phyloP scores from a whole-genome alignment of 2,888 invertebrate species.

The Apoderus coryli region DNA sequence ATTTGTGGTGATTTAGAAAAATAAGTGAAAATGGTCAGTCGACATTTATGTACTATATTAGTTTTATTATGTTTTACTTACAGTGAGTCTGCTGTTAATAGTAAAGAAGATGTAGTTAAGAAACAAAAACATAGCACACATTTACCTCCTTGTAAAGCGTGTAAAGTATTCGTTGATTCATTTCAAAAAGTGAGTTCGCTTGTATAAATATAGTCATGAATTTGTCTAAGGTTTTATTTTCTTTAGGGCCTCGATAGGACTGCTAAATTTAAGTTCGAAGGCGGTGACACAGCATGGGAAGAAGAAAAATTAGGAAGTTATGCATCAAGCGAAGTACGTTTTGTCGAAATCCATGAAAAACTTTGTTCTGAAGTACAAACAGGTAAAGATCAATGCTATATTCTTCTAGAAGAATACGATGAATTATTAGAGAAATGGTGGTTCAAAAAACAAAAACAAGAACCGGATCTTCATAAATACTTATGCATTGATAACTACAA shows the following conservation, averaged over 20 bases:
- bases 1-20: too few relatives aligned
- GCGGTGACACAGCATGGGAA: slow-evolving; percentile 90
- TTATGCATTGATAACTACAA: slow-evolving; percentile 65
- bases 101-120: too few relatives aligned
- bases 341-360: slow-evolving; percentile 82
- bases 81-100: too few relatives aligned
- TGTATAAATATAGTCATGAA: too few relatives aligned
- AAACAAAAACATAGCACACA: slow-evolving; percentile 13
- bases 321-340: slow-evolving; percentile 72
- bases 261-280: slow-evolving; percentile 77
- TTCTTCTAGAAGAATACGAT: slow-evolving; percentile 73
- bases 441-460: slow-evolving; percentile 43
- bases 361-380: slow-evolving; percentile 63
- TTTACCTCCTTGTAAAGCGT: slow-evolving; percentile 62
- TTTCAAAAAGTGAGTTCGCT: slow-evolving; percentile 42
- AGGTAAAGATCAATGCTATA: slow-evolving; percentile 66
- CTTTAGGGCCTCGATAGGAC: slow-evolving; percentile 68
- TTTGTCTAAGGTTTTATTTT: too few relatives aligned
- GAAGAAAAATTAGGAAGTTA: slow-evolving; percentile 74
- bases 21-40: too few relatives aligned
- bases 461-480: slow-evolving; percentile 47
- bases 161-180: slow-evolving; percentile 57
- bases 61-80: too few relatives aligned
- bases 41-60: too few relatives aligned
- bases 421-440: slow-evolving; percentile 79